Evolutionary conservation across 2,113 vertebrate genomes (phyloP), one percentile per base, ranked within the genome.

Genomic region (Chaetodon auriga): DNA sequence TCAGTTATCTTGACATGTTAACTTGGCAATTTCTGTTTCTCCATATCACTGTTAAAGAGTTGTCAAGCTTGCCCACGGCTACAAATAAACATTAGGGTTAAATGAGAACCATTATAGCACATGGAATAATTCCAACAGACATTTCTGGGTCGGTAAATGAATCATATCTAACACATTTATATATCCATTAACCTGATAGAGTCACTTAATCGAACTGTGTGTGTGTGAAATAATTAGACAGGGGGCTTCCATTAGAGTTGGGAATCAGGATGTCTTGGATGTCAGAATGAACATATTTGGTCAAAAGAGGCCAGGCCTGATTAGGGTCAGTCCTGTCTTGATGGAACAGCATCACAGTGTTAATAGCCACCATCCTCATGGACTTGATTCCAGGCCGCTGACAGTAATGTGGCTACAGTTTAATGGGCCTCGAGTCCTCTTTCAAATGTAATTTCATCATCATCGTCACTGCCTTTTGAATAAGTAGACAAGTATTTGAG

Each of bases 61-160:
- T 63, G 43, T 65, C 49, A 4, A 9, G 13, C 55, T 14, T 30
- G 68, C 87, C 80, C 4, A 12, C 66, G 73, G 78, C 82, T 51
- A 54, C 35, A 51, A 38, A 72, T 68, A 66, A 69, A 55, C 64
- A 63, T 70, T 66, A 78, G 36, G 48, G 63, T 84, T 82, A 61
- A 87, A 77, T 78, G 63, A 83, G 68, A 84, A 48, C 15, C 25
- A 79, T 72, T 71, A 62, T 35, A 41, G 51, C 61, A 36, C 51
- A 61, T 66, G 21, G 68, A 62, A 69, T 87, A 78, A 91, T 71
- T 82, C 84, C 82, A 83, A 46, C 36, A 74, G 86, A 90, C 83
- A 85, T 90, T 86, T 88, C 74, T 89, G 73, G 83, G 77, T 90
- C 83, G 80, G 74, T 78, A 63, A 90, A 86, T 87, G 62, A 89